Percentiles rank a stretch among this genome's conserved stretches.
phyloP scores from a whole-genome alignment of 1,140 invertebrate species.

The Procambarus virginalis region DNA sequence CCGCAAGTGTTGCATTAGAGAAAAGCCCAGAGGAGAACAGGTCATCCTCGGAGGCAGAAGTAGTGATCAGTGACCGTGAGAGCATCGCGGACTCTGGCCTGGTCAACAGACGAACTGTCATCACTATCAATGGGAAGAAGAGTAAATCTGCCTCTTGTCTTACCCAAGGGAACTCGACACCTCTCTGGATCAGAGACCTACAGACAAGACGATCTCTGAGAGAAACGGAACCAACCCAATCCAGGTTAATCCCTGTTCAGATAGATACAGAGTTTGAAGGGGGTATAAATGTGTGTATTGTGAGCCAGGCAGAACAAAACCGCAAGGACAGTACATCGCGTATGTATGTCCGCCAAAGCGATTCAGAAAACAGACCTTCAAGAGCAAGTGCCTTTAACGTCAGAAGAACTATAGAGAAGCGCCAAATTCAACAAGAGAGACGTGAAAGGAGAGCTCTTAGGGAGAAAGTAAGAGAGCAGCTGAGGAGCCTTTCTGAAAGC shows the following conservation, averaged over 20 bases:
- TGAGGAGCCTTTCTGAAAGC: slow-evolving; percentile 63
- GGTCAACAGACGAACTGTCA: slow-evolving; percentile 66
- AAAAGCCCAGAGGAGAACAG: slow-evolving; percentile 28
- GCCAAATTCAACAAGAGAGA: slow-evolving; percentile 68
- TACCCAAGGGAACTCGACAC: slow-evolving; percentile 12
- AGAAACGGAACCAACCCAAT: not conserved
- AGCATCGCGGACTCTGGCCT: slow-evolving; percentile 67
- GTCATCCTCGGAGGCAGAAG: slow-evolving; percentile 67
- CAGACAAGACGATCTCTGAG: slow-evolving; percentile 62
- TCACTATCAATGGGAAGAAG: slow-evolving; percentile 66
- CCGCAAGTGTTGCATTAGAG: slow-evolving; percentile 25
- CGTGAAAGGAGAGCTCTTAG: slow-evolving; percentile 60
- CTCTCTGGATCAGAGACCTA: slow-evolving; percentile 56
- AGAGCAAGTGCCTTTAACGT: slow-evolving; percentile 69
- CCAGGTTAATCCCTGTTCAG: slow-evolving; percentile 32
- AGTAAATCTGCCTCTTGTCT: slow-evolving; percentile 68
- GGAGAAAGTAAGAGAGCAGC: slow-evolving; percentile 62
- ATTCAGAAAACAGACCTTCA: slow-evolving; percentile 66
- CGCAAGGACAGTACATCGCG: slow-evolving; percentile 57
- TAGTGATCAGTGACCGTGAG: slow-evolving; percentile 67
- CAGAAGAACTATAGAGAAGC: slow-evolving; percentile 66
- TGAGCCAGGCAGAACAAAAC: slow-evolving; percentile 39
- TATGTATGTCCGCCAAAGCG: slow-evolving; percentile 69
- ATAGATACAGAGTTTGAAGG: slow-evolving; percentile 42
- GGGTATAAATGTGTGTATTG: slow-evolving; percentile 64